These are phyloP conservation scores for Drosophila acutilabella DNA, from an alignment of 2,888 invertebrate genomes.

Conservation along the genomic window DNA sequence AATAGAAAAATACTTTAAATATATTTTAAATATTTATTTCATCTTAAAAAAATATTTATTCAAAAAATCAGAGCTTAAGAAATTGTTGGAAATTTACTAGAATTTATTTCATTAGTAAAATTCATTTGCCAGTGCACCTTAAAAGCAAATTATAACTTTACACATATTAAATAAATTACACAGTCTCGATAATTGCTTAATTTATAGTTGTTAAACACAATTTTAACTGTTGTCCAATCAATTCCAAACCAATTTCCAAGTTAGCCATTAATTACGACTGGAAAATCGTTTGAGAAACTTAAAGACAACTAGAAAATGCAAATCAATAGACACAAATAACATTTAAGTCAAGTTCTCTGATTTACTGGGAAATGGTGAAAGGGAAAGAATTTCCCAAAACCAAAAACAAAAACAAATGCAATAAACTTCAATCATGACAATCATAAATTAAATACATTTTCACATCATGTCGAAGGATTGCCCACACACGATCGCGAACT, in stretches of 20 bases:
- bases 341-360: neutral
- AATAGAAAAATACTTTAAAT: no score
- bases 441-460: constrained; percentile 69
- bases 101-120: no score
- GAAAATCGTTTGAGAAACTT: neutral
- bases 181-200: no score
- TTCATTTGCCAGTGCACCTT: no score
- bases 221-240: neutral
- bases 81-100: no score
- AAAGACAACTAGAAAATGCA: neutral
- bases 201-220: neutral
- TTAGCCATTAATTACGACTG: neutral
- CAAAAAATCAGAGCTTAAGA: no score
- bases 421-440: constrained; percentile 63
- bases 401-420: constrained; percentile 1
- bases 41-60: no score
- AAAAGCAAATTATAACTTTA: no score
- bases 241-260: neutral
- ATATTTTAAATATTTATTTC: no score
- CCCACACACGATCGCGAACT: constrained; percentile 69
- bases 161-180: no score
- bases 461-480: constrained; percentile 74
- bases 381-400: neutral
- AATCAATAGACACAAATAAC: neutral
- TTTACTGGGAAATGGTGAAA: neutral